Conservation (phyloP, 1,140 invertebrate species). For the Anastrepha ludens region DNA sequence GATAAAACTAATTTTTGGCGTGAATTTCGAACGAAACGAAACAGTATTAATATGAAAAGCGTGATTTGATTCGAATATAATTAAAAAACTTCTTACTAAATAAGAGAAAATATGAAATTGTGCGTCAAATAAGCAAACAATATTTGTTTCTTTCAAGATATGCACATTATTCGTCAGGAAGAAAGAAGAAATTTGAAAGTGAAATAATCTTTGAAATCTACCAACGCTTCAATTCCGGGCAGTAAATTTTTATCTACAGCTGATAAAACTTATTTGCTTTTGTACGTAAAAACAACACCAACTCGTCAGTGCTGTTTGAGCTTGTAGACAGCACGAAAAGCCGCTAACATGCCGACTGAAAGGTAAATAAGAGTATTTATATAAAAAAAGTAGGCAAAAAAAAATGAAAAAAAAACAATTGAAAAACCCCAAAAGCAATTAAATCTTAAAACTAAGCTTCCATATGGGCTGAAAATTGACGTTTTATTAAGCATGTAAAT, state of each 20-base stretch:
- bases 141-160: no score
- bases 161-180: no score
- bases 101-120: no score
- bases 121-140: no score
- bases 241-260: conserved; percentile 20
- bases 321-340: not conserved
- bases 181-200: not conserved
- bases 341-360: conserved; percentile 5
- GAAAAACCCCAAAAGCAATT: no score
- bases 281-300: not conserved
- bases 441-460: no score
- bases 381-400: no score
- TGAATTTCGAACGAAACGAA: not conserved
- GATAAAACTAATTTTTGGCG: not conserved
- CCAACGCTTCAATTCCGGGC: not conserved
- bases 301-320: not conserved
- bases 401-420: not conserved
- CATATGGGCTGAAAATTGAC: no score
- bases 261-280: not conserved
- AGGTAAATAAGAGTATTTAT: not conserved
- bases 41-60: not conserved
- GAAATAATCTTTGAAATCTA: not conserved
- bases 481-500: no score
- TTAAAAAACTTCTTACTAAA: no score
- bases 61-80: no score